These are phyloP conservation scores for Cryptoprocta ferox DNA, from an alignment of 2,797 vertebrate species.

Conservation along the genomic window DNA sequence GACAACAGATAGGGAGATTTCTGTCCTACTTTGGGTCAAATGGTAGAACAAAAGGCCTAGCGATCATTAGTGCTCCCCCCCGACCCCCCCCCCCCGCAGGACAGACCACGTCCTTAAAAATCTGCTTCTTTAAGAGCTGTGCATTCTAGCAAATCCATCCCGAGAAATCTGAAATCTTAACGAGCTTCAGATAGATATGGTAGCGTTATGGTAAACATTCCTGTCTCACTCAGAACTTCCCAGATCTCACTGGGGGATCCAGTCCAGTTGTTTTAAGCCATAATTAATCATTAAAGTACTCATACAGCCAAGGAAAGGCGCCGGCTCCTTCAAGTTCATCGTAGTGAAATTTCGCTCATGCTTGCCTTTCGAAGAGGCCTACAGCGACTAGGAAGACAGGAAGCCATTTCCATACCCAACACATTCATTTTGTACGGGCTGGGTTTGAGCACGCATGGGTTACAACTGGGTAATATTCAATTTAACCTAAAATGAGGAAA, in stretches of 20 bases:
- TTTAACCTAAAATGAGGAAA: constrained; percentile 24
- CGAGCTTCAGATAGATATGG: neutral
- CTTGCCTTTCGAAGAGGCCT: neutral
- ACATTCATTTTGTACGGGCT: neutral
- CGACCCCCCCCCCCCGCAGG: rapidly evolving
- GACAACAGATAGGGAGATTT: rapidly evolving
- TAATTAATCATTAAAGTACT: neutral
- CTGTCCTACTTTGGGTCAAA: neutral
- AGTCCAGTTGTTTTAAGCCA: no score
- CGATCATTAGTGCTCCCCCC: rapidly evolving
- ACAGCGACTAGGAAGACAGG: rapidly evolving
- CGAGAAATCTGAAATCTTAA: neutral
- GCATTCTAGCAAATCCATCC: neutral
- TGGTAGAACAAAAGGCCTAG: rapidly evolving
- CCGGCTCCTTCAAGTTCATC: neutral
- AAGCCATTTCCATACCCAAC: rapidly evolving
- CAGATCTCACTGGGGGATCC: rapidly evolving
- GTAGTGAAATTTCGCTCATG: rapidly evolving
- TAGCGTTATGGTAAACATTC: rapidly evolving
- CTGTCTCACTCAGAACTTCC: rapidly evolving
- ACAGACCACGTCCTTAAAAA: neutral
- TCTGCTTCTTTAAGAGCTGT: neutral
- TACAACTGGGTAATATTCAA: neutral
- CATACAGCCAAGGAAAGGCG: rapidly evolving
- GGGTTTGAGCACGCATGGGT: neutral